Percentiles rank a stretch among this genome's conserved stretches.
Evolutionary conservation across 2,113 vertebrate genomes (phyloP).

Genomic region (Hoplias malabaricus): DNA sequence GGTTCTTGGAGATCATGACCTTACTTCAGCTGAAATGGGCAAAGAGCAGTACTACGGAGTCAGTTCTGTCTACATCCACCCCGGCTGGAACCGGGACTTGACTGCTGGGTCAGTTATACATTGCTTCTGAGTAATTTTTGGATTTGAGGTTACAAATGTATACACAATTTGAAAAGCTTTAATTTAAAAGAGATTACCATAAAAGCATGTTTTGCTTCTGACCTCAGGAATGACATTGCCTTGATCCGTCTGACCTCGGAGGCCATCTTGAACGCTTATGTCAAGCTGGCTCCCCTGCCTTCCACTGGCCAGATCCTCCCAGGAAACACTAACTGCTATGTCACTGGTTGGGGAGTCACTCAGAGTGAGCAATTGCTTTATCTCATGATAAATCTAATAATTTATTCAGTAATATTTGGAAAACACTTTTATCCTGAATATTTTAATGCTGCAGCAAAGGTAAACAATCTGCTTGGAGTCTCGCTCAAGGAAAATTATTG

Average conservation of each 20-base stretch:
- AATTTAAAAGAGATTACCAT: too few relatives aligned
- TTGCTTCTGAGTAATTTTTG: background rate
- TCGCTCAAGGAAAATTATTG: too few relatives aligned
- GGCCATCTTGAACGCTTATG: constrained; percentile 72
- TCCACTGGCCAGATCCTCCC: constrained; percentile 66
- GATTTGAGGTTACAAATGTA: background rate
- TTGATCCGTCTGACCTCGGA: constrained; percentile 72
- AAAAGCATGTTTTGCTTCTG: too few relatives aligned
- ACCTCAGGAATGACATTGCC: too few relatives aligned
- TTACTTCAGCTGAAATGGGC: constrained; percentile 58
- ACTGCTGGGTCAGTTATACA: constrained; percentile 65
- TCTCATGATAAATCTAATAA: too few relatives aligned
- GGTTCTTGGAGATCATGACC: constrained; percentile 78
- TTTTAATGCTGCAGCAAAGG: too few relatives aligned
- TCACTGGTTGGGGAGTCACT: constrained; percentile 85
- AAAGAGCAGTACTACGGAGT: constrained; percentile 75
- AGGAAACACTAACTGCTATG: constrained; percentile 77
- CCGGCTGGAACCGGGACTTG: constrained; percentile 65
- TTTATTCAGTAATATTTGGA: too few relatives aligned
- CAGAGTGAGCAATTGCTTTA: constrained; percentile 69
- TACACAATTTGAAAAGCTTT: too few relatives aligned
- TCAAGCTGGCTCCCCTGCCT: constrained; percentile 80
- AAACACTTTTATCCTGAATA: too few relatives aligned
- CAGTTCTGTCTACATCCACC: constrained; percentile 64
- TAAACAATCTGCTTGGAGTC: too few relatives aligned